Base-by-base conservation (phyloP, 2,113 vertebrate genomes). In the Leucosticte australis region DNA sequence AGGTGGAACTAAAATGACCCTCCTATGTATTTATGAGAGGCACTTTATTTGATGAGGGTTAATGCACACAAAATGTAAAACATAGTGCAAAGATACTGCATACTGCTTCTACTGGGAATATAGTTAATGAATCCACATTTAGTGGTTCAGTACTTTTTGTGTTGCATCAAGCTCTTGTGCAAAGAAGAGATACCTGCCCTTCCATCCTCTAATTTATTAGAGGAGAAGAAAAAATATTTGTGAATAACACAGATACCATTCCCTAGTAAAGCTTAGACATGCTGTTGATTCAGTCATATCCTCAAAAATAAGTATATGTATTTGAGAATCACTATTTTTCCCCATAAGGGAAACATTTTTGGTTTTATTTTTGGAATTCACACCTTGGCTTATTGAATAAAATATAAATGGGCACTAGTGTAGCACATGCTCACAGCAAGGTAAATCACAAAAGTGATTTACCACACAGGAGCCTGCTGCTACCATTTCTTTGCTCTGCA, bases 401-500 rank as follows among this genome's bases (percentile, higher is more conserved):
- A 92, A 81, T 76, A 49, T 39, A 95, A 94, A 86, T 65, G 64
- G 69, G 19, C 1, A 7, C 44, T 52, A 49, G 27, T 39, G 65
- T 56, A 87, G 37, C 81, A n/a, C 74, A 67, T n/a, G 23, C 28
- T 87, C 55, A 27, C 64, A 94, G 50, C 42, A 86, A 83, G 67
- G 95, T 49, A 46, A 92, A 95, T 86, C 28, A 78, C 82, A 60
- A 63, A 92, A 77, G 64, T 39, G n/a, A 84, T 84, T 83, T 92
- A 87, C 49, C 81, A 76, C 64, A 47, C 30, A 76, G 62, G 14
- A 92, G 14, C 24, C 28, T 95, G 71, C 83, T 95, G 67, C 46
- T 82, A 65, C 56, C 22, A 12, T 37, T 82, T 89, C 59, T 91
- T 93, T 93, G 60, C 65, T 80, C 65, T 79, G 47, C 30, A 62